Evolutionary conservation across 2,113 vertebrate genomes (phyloP), one percentile per base, ranked within the genome.

Genomic region (Quiscalus mexicanus): DNA sequence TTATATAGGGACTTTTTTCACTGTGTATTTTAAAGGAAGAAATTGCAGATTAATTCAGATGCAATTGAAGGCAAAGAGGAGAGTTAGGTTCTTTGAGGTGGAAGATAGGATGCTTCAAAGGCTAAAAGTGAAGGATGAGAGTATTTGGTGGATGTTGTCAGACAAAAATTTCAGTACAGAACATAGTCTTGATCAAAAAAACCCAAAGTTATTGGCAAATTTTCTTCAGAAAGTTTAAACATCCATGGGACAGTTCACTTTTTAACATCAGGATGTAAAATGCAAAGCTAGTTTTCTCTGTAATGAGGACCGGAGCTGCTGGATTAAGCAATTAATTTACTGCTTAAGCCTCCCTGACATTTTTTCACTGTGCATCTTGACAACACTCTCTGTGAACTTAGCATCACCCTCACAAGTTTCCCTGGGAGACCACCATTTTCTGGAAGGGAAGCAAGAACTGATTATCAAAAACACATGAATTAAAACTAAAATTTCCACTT

Each of bases 271-370:
- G 86, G 71, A 90, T 44, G 44, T 69, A 84, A 89, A 92, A 96
- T 69, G 18, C 53, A 86, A 94, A 88, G n/a, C 30, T 62, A 73
- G 58, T 55, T 95, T 91, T 77, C 15, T 65, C n/a, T 44, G 20
- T 91, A 92, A 76, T 62, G 64, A 92, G 45, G 64, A 80, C 37
- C 44, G 41, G 80, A 89, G 39, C 25, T 62, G 47, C 89, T 89
- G 65, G 69, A 92, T 94, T 92, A 92, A 90, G 79, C 59, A 65
- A 88, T 93, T 92, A 93, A 92, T 92, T 93, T 92, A 80, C 67
- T 87, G 17, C 63, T 93, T 92, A 86, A 94, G 67, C 68, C 76
- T 80, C 68, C 22, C 45, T 88, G 94, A 87, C 90, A 86, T 90
- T 96, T 85, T 63, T 68, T 82, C 82, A 62, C 71, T 85, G 18